These are phyloP conservation scores for Leptobrachium leishanense DNA, from an alignment of 2,113 vertebrate genomes.

Conservation along the genomic window DNA sequence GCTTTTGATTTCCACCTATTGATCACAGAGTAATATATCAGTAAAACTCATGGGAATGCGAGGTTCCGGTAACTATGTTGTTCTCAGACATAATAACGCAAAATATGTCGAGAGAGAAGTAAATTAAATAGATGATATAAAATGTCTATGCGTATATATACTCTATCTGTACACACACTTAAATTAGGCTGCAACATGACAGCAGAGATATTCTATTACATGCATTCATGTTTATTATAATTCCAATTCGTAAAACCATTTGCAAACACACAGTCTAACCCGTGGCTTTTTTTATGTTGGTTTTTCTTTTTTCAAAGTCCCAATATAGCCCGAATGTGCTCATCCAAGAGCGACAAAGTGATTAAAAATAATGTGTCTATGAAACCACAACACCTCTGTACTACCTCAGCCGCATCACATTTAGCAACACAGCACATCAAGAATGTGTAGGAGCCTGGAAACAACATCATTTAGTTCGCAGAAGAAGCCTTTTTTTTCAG, in stretches of 20 bases:
- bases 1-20: too few species aligned
- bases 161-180: background rate
- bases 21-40: too few species aligned
- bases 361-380: conserved; percentile 46
- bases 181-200: background rate
- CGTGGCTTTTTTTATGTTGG: background rate
- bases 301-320: conserved; percentile 1
- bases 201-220: background rate
- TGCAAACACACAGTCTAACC: background rate
- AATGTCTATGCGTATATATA: background rate
- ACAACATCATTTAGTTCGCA: conserved; percentile 49
- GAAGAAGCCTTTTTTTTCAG: conserved; percentile 12
- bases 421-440: conserved; percentile 40
- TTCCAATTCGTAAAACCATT: background rate
- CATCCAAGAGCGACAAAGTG: conserved; percentile 32
- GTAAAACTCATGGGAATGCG: too few species aligned
- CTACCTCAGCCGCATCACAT: conserved; percentile 40
- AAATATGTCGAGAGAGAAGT: background rate
- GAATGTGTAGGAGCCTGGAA: conserved; percentile 36
- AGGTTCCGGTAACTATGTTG: too few species aligned
- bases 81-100: background rate
- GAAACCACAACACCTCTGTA: conserved; percentile 41
- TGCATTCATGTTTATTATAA: background rate
- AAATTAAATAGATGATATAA: too few species aligned
- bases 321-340: conserved; percentile 35